A percentile compares a stretch with the other conserved stretches of the same genome.
These are phyloP conservation scores for Philotrypesis tridentata DNA, from an alignment of 1,140 invertebrate species.

Conservation along the genomic window DNA sequence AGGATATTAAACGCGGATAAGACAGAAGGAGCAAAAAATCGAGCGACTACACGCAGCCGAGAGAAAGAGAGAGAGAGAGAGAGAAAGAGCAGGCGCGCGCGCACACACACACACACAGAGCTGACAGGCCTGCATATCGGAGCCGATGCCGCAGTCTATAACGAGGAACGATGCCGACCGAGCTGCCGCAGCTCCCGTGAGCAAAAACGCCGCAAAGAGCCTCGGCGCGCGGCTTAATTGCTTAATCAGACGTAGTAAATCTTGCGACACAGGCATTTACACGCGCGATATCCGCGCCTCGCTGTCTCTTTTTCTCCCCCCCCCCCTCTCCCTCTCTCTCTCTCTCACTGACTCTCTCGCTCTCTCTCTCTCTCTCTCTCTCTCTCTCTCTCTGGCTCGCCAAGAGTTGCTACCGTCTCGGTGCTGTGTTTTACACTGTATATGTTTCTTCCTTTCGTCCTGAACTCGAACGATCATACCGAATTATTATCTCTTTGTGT, in stretches of 20 bases:
- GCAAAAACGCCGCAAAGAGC: constrained; percentile 33
- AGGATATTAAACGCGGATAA: constrained; percentile 43
- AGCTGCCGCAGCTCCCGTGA: constrained; percentile 44
- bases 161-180: constrained; percentile 58
- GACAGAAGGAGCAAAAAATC: constrained; percentile 28
- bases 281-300: constrained; percentile 49
- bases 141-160: constrained; percentile 57
- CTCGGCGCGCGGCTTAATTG: constrained; percentile 63
- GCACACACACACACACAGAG: constrained; percentile 15
- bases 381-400: not conserved
- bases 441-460: too few species aligned
- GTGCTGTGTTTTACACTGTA: too few species aligned
- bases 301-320: not conserved
- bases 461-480: not conserved
- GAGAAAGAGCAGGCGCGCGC: constrained; percentile 22
- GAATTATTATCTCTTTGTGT: constrained; percentile 6
- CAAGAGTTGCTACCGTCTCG: too few species aligned
- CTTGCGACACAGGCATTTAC: constrained; percentile 68
- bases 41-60: not conserved
- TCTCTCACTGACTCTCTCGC: not conserved
- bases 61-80: constrained; percentile 29
- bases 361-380: not conserved
- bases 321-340: constrained; percentile 20
- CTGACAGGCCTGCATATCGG: constrained; percentile 56
- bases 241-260: constrained; percentile 73